Evolutionary conservation across 2,888 invertebrate species (phyloP).

Genomic region (Patella depressa): DNA sequence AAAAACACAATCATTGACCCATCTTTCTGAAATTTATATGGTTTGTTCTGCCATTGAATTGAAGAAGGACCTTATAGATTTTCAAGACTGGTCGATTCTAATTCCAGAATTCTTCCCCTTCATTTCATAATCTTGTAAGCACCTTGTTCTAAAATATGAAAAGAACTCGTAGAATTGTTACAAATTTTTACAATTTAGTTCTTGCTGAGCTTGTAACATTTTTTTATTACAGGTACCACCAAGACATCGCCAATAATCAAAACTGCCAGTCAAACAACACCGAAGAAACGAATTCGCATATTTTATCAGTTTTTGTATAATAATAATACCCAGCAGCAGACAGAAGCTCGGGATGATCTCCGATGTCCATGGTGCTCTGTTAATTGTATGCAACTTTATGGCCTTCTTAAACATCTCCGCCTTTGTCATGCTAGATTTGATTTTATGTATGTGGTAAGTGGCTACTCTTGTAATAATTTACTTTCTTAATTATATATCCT

Average conservation of each 20-base stretch:
- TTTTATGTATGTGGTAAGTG: slow-evolving; percentile 88
- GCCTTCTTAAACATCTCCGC: slow-evolving; percentile 92
- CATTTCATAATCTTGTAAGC: too few relatives aligned
- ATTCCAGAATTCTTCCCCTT: too few relatives aligned
- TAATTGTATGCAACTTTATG: slow-evolving; percentile 88
- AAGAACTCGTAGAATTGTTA: too few relatives aligned
- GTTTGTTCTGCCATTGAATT: too few relatives aligned
- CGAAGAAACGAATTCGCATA: slow-evolving; percentile 77
- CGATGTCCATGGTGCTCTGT: slow-evolving; percentile 97
- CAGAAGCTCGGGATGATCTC: slow-evolving; percentile 92
- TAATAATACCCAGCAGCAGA: slow-evolving; percentile 94
- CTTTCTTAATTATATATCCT: too few relatives aligned
- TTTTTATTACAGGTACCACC: not conserved
- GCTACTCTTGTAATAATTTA: not conserved
- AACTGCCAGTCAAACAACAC: slow-evolving; percentile 48
- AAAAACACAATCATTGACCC: too few relatives aligned
- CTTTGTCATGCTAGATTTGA: slow-evolving; percentile 93
- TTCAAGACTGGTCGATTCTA: too few relatives aligned
- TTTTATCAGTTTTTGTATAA: slow-evolving; percentile 97
- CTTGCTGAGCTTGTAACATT: not conserved
- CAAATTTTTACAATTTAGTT: too few relatives aligned
- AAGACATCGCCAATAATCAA: slow-evolving; percentile 24
- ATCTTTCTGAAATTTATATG: too few relatives aligned
- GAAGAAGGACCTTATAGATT: too few relatives aligned
- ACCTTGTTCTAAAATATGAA: too few relatives aligned